phyloP scores from a whole-genome alignment of 2,113 vertebrate species.

The Leptobrachium ailaonicum region DNA sequence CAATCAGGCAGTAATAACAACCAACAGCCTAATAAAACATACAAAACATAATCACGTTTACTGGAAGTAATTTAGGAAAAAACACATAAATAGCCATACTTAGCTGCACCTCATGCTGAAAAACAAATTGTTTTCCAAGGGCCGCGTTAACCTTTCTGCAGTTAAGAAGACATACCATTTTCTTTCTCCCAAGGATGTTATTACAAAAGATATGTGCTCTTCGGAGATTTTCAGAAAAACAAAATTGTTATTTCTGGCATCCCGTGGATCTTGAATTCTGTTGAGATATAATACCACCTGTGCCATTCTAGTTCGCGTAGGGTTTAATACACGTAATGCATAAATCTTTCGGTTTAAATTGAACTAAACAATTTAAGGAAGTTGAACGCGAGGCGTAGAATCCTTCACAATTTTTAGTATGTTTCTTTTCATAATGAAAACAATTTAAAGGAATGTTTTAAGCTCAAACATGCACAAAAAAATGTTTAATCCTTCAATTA shows the following conservation, averaged over 20 bases:
- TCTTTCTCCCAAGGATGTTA: slow-evolving; percentile 9
- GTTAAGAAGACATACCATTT: slow-evolving; percentile 24
- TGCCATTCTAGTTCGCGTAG: slow-evolving; percentile 2
- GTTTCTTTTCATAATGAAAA: not conserved
- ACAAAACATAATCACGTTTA: slow-evolving; percentile 32
- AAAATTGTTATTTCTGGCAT: slow-evolving; percentile 28
- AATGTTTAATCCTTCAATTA: too few relatives aligned
- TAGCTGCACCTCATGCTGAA: slow-evolving; percentile 42
- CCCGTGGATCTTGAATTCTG: slow-evolving; percentile 23
- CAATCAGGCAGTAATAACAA: slow-evolving; percentile 35
- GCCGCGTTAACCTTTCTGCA: slow-evolving; percentile 7
- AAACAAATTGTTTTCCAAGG: slow-evolving; percentile 27
- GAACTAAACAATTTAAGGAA: slow-evolving; percentile 18
- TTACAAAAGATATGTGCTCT: slow-evolving; percentile 27
- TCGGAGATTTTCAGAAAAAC: slow-evolving; percentile 10
- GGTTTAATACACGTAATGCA: slow-evolving; percentile 8
- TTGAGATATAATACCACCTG: slow-evolving; percentile 36
- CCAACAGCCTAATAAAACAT: slow-evolving; percentile 33
- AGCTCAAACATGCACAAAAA: too few relatives aligned
- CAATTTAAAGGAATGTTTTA: too few relatives aligned
- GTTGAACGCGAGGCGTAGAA: not conserved
- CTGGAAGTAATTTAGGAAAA: slow-evolving; percentile 24
- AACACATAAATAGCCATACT: slow-evolving; percentile 41
- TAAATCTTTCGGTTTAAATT: slow-evolving; percentile 8
- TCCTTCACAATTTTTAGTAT: not conserved